These are phyloP conservation scores for Bovichtus diacanthus DNA, from an alignment of 2,797 vertebrate genomes.

Conservation along the genomic window DNA sequence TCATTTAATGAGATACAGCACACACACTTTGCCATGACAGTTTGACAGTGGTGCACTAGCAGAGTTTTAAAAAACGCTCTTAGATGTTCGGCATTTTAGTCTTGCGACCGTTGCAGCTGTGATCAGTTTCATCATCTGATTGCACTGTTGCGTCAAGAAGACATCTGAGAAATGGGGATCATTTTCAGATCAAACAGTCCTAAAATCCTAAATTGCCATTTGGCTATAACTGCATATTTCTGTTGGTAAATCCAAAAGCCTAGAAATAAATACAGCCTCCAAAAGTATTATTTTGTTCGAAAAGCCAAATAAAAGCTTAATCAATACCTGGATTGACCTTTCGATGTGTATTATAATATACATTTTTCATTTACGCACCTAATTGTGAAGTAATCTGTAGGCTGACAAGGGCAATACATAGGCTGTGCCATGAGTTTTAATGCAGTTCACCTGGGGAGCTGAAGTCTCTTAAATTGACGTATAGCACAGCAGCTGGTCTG, in stretches of 20 bases:
- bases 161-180: constrained; percentile 49
- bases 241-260: constrained; percentile 12
- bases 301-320: not conserved
- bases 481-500: constrained; percentile 22
- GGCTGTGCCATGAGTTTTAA: not conserved
- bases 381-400: not conserved
- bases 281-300: not conserved
- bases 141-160: constrained; percentile 50
- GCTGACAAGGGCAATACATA: not conserved
- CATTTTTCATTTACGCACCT: not conserved
- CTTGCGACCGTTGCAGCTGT: constrained; percentile 21
- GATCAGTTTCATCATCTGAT: constrained; percentile 47
- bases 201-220: constrained; percentile 34
- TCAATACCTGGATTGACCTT: not conserved
- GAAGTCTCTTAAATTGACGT: constrained; percentile 14
- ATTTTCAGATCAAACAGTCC: constrained; percentile 29
- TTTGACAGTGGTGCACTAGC: not conserved
- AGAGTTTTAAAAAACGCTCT: constrained; percentile 12
- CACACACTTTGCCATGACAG: constrained; percentile 3
- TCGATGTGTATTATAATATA: not conserved
- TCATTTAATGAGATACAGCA: constrained; percentile 37
- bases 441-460: constrained; percentile 2
- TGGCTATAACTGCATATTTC: constrained; percentile 28
- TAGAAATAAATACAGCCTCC: constrained; percentile 1
- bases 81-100: constrained; percentile 23